Evolutionary conservation across 2,888 invertebrate genomes (phyloP).

Genomic region (Cybosia mesomella): DNA sequence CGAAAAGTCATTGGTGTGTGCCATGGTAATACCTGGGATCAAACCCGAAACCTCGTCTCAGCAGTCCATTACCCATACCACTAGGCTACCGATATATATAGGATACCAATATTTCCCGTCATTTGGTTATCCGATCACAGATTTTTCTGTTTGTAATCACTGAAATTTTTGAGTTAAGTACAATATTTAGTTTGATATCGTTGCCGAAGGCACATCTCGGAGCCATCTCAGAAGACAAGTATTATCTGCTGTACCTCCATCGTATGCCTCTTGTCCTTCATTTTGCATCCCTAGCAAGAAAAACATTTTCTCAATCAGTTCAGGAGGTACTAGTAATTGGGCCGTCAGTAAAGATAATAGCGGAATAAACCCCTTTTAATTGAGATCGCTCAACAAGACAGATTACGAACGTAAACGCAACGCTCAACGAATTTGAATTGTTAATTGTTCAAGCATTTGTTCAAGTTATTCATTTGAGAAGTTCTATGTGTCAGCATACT

Average conservation of each 20-base stretch:
- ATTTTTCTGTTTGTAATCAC: no score
- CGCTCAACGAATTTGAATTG: conserved; percentile 49
- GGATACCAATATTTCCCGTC: no score
- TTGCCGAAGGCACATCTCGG: neutral
- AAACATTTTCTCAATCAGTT: conserved; percentile 3
- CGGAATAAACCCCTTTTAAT: conserved; percentile 48
- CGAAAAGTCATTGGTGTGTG: no score
- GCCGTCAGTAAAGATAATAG: conserved; percentile 44
- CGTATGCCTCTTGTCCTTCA: neutral
- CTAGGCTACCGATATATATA: no score
- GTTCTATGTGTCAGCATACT: conserved; percentile 18
- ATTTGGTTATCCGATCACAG: no score
- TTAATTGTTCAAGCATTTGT: conserved; percentile 39
- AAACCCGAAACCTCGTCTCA: no score
- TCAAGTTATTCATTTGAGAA: conserved; percentile 22
- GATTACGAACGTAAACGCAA: conserved; percentile 51
- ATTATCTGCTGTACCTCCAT: neutral
- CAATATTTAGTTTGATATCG: neutral
- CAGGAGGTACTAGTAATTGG: conserved; percentile 42
- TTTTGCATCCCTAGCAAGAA: neutral
- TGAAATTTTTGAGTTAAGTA: no score
- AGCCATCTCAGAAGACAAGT: neutral
- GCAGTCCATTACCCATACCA: no score
- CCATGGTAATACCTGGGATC: no score
- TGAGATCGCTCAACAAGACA: conserved; percentile 48